These are phyloP conservation scores for Camelus bactrianus DNA, from an alignment of 2,113 vertebrate genomes.

Conservation along the genomic window DNA sequence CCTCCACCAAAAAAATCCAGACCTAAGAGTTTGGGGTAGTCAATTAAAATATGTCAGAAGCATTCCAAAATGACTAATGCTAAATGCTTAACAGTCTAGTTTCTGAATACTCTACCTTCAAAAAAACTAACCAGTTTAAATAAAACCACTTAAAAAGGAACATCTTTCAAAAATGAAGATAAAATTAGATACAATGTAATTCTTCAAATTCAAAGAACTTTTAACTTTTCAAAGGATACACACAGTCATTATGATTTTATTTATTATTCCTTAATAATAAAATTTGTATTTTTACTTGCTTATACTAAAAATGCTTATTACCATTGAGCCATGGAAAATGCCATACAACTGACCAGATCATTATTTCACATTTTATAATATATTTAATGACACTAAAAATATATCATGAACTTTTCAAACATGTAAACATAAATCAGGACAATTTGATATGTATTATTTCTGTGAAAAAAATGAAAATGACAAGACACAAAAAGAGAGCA, in stretches of 20 bases:
- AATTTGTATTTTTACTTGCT: constrained; percentile 58
- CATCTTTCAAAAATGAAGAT: constrained; percentile 37
- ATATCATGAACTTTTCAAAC: constrained; percentile 36
- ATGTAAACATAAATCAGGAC: constrained; percentile 67
- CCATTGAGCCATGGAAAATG: constrained; percentile 31
- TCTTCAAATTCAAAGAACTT: neutral
- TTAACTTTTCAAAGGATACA: constrained; percentile 2
- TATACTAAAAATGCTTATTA: constrained; percentile 34
- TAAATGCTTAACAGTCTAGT: neutral
- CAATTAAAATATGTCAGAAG: constrained; percentile 64
- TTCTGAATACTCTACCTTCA: constrained; percentile 31
- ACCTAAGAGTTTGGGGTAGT: constrained; percentile 57
- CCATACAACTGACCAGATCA: neutral
- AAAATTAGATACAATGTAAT: constrained; percentile 30
- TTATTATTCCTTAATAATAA: constrained; percentile 51
- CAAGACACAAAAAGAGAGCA: constrained; percentile 68
- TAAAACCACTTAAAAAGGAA: constrained; percentile 41
- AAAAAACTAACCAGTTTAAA: constrained; percentile 36
- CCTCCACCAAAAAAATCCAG: neutral
- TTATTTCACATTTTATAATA: constrained; percentile 11
- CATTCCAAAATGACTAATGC: constrained; percentile 62
- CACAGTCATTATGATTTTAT: neutral
- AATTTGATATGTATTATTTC: constrained; percentile 24
- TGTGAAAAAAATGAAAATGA: constrained; percentile 53
- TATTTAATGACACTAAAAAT: constrained; percentile 53